Percentiles rank a stretch among this genome's conserved stretches.
These are phyloP conservation scores for Galeopterus variegatus DNA, from an alignment of 2,113 vertebrate genomes.

Conservation along the genomic window DNA sequence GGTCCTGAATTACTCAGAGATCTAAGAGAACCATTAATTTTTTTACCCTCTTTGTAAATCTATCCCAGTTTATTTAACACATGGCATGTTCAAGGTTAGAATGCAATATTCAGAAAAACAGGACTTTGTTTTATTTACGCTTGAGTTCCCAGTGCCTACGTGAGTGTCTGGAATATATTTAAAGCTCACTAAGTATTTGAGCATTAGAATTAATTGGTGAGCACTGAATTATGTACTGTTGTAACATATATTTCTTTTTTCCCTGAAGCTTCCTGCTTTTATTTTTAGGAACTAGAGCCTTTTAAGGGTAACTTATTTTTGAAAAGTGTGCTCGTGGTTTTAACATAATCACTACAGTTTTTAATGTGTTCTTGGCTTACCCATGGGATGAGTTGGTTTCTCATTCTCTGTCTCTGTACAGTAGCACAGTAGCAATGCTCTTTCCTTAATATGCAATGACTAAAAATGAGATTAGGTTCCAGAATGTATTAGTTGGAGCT, in stretches of 20 bases:
- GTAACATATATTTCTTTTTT: not conserved
- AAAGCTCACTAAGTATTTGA: not conserved
- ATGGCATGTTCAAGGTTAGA: not conserved
- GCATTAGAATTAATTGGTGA: not conserved
- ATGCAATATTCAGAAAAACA: not conserved
- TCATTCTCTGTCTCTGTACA: not conserved
- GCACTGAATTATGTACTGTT: not conserved
- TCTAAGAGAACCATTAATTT: not conserved
- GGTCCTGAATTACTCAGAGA: not conserved
- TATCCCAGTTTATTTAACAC: not conserved
- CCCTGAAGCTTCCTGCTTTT: not conserved
- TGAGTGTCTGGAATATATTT: not conserved
- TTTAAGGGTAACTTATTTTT: not conserved
- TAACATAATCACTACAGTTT: not conserved
- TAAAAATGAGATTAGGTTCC: not conserved
- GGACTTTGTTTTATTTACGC: not conserved
- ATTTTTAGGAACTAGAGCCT: not conserved
- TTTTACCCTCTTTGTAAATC: not conserved
- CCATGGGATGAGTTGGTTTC: not conserved
- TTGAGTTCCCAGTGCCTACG: not conserved
- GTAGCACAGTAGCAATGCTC: not conserved
- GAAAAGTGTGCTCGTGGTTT: not conserved
- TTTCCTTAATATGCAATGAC: not conserved
- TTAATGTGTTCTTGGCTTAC: not conserved
- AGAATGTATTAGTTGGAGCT: not conserved